Evolutionary conservation across 1,140 invertebrate species (phyloP).

Genomic region (Aricia agestis): DNA sequence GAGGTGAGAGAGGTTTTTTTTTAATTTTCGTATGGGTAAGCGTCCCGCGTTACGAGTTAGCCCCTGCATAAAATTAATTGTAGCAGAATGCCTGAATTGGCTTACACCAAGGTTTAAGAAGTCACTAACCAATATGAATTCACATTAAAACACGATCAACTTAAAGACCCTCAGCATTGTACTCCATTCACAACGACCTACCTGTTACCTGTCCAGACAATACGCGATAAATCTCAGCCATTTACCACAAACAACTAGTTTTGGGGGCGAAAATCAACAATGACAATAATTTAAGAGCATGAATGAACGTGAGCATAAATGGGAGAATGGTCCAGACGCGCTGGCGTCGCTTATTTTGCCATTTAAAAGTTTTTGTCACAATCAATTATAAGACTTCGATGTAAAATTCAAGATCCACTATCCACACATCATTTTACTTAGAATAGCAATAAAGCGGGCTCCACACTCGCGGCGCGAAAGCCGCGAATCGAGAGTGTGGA

Average conservation of each 20-base stretch:
- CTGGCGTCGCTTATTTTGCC: constrained; percentile 21
- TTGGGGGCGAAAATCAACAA: constrained; percentile 11
- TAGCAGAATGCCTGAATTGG: no score
- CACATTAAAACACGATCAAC: not conserved
- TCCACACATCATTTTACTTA: no score
- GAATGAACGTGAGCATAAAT: constrained; percentile 2
- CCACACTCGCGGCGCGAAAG: no score
- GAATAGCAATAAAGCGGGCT: no score
- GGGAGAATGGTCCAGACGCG: constrained; percentile 15
- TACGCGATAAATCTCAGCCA: not conserved
- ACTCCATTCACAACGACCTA: not conserved
- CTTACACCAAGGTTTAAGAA: no score
- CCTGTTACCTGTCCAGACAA: not conserved
- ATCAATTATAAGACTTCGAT: not conserved
- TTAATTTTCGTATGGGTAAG: no score
- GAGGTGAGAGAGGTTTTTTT: no score
- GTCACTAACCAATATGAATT: not conserved
- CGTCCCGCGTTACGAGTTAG: no score
- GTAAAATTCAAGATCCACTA: not conserved
- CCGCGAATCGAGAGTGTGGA: no score
- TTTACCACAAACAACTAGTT: not conserved
- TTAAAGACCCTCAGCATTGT: not conserved
- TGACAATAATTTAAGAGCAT: constrained; percentile 16
- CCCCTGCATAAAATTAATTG: no score
- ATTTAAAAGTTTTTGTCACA: constrained; percentile 5